Base-by-base conservation (phyloP, 2,888 invertebrate genomes). In the Cerastoderma edule region DNA sequence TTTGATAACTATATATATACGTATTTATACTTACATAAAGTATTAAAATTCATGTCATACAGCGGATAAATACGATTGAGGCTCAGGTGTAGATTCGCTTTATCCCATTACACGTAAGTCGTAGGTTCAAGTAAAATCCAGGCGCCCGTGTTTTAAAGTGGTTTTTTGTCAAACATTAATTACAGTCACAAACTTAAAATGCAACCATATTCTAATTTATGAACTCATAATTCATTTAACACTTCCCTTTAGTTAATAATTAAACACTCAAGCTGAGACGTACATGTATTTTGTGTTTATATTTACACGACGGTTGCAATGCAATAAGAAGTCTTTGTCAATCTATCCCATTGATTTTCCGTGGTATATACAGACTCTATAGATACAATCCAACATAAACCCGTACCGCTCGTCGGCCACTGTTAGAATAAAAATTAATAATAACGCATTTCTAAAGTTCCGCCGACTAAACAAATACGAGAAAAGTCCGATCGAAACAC, bases 1-100 rank as follows among this genome's bases (percentile, higher is more conserved):
- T 66, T 66, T 66, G 66, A 66, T 66, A 66, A 50, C 48, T 66
- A 33, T 66, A 50, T 65, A 63, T 63, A 19, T 63, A 48, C 46
- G 48, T 65, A 48, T 65, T 48, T 65, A 65, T 65, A 48, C 44
- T 44, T 32, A 39, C 60, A 60, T 39, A 60, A 19, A 33, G 60
- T 60, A 60, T 60, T 60, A 60, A 32, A 27, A 60, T 60, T 60
- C 60, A 60, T 60, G 22, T n/a, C 60, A 60, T 60, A 60, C 35
- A 60, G 13, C 60, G 60, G 39, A 60, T 60, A 35, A 50, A 50
- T 28, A 10, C 32, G 60, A 32, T 60, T 60, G 35, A 39, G 22
- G 32, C 8, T 35, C 35, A 5, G 35, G 33, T 60, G 19, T 57
- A 54, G 22, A 32, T 32, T 60, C 60, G n/a, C 39, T 33, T 24